Percentiles rank a stretch among this genome's conserved stretches.
phyloP scores from a whole-genome alignment of 2,888 invertebrate species.

The Malthinus flaveolus region DNA sequence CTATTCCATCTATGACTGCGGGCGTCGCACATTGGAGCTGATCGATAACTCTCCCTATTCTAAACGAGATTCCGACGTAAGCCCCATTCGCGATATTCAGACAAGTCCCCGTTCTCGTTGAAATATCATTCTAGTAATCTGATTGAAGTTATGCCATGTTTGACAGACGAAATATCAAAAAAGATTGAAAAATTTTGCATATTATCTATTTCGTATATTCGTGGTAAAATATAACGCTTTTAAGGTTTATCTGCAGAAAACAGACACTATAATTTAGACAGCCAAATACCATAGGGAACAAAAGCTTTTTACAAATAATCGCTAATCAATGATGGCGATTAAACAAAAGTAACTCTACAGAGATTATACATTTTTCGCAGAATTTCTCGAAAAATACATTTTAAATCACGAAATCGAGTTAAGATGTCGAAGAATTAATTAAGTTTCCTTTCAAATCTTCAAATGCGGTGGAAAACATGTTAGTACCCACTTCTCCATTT shows the following conservation, averaged over 20 bases:
- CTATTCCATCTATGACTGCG: conserved; percentile 54
- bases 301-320: conserved; percentile 15
- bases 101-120: conserved; percentile 34
- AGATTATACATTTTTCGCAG: too few species aligned
- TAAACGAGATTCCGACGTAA: conserved; percentile 48
- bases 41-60: conserved; percentile 49
- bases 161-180: conserved; percentile 31
- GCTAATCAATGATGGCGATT: not conserved
- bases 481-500: too few species aligned
- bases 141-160: conserved; percentile 38
- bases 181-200: conserved; percentile 30
- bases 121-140: conserved; percentile 43
- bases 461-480: too few species aligned
- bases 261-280: conserved; percentile 20
- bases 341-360: too few species aligned
- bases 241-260: conserved; percentile 19
- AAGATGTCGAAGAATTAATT: too few species aligned
- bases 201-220: conserved; percentile 29
- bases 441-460: too few species aligned
- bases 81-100: conserved; percentile 40
- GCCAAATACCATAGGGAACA: conserved; percentile 21
- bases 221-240: conserved; percentile 23
- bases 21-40: conserved; percentile 48
- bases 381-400: too few species aligned
- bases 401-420: too few species aligned